Evolutionary conservation across 2,797 vertebrate genomes (phyloP), one percentile per base, ranked within the genome.

Genomic region (Xyrichtys novacula): DNA sequence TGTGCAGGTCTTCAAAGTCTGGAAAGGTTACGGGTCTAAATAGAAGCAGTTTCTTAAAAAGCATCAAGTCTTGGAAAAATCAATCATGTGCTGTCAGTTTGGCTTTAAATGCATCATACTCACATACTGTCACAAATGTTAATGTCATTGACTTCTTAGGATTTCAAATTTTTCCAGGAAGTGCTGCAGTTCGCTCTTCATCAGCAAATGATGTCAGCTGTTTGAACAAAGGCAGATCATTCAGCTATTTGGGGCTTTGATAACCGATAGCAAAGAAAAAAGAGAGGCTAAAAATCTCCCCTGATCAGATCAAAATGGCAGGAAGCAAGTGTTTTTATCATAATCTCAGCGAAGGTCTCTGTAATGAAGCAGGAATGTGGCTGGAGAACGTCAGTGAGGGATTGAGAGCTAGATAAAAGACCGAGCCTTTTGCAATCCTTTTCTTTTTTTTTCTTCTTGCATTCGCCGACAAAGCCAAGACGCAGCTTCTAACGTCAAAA

Each of bases 321-420:
- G 92, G 92, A 95, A 95, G 78, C 65, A 1, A 85, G 75, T 19
- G 5, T 90, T 94, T 88, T 93, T 86, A 94, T 93, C 89, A 76
- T 79, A 78, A 89, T 86, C 87, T 90, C 88, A 64, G 82, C 55
- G 12, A 86, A 90, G 55, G 75, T 87, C 85, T 83, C 81, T 73
- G 91, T 89, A 70, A 70, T 85, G 46, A 68, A 90, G 82, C 15
- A 78, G 85, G 91, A 91, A 91, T 86, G 80, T 78, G 65, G 84
- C 80, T 83, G 83, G 74, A 54, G 67, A 73, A 84, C 76, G 83
- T 84, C 80, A 75, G 50, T 63, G 57, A 0, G 6, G 89, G 61
- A 89, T 85, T 87, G 89, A 66, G 79, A 83, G 77, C 71, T 54
- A 71, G 73, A 71, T 67, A 68, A 84, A 80, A 65, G 42, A 34